A percentile compares a stretch with the other conserved stretches of the same genome.
phyloP scores from a whole-genome alignment of 2,888 invertebrate species.

The Hipparchia sbordonii region DNA sequence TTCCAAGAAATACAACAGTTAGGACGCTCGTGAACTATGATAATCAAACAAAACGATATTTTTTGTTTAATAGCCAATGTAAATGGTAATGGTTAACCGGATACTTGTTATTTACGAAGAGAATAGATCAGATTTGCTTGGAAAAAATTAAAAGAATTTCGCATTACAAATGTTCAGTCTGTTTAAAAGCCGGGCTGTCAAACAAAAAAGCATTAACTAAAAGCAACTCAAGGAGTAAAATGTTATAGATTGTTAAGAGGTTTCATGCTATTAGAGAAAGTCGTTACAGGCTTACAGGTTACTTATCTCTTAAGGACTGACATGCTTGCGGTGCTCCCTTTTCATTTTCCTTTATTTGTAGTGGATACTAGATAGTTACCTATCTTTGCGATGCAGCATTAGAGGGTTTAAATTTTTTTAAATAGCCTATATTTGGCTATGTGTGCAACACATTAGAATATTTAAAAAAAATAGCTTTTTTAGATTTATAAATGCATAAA shows the following conservation, averaged over 20 bases:
- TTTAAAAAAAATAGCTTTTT: too few species aligned
- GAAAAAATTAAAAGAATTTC: not conserved
- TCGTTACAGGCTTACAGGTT: not conserved
- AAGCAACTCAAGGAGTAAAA: constrained; percentile 2
- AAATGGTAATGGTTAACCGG: constrained; percentile 5
- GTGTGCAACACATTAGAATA: too few species aligned
- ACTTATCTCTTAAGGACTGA: not conserved
- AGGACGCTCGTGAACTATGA: constrained; percentile 16
- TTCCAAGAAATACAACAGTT: constrained; percentile 30
- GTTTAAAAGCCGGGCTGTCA: not conserved
- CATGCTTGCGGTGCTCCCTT: not conserved
- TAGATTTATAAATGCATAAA: too few species aligned
- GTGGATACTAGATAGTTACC: not conserved
- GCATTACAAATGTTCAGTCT: not conserved
- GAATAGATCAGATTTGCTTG: constrained; percentile 1
- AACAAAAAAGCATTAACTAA: not conserved
- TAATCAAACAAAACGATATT: constrained; percentile 20
- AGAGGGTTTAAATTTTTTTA: too few species aligned
- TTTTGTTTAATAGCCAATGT: constrained; percentile 5
- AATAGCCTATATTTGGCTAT: too few species aligned
- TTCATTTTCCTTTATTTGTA: not conserved
- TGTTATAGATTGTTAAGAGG: not conserved
- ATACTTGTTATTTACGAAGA: constrained; percentile 2
- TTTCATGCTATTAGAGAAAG: constrained; percentile 1
- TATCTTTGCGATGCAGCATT: not conserved